These are phyloP conservation scores for Xylocopa sonorina DNA, from an alignment of 1,140 invertebrate genomes.

Conservation along the genomic window DNA sequence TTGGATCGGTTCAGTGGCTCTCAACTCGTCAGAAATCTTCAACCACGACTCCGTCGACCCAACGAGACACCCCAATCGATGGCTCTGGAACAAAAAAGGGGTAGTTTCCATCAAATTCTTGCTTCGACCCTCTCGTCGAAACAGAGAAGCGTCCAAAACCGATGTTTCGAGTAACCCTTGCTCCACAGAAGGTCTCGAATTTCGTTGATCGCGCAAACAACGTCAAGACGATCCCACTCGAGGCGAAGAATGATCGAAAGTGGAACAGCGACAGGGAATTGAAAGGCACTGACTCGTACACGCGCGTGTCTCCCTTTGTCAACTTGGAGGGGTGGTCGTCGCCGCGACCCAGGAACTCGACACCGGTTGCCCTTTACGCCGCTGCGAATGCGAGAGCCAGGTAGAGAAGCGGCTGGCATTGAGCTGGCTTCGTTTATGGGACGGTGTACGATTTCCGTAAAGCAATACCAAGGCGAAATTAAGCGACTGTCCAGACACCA, in stretches of 20 bases:
- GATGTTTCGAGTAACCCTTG: no score
- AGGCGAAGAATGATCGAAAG: neutral
- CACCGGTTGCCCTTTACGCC: slow-evolving; percentile 61
- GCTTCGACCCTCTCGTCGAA: no score
- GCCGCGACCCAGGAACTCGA: slow-evolving; percentile 44
- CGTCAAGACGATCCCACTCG: no score
- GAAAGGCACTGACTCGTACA: neutral
- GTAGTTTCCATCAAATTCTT: no score
- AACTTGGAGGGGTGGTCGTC: slow-evolving; percentile 25
- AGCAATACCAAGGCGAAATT: slow-evolving; percentile 56
- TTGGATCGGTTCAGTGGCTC: slow-evolving; percentile 1
- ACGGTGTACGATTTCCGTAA: slow-evolving; percentile 63
- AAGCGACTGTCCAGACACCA: slow-evolving; percentile 43
- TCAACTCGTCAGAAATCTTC: neutral
- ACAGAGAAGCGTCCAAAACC: no score
- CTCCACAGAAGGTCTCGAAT: no score
- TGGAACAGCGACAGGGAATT: neutral
- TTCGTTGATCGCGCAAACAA: no score
- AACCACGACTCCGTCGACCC: no score
- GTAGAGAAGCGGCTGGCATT: slow-evolving; percentile 36
- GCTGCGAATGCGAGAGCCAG: slow-evolving; percentile 4
- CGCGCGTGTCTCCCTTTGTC: slow-evolving; percentile 38
- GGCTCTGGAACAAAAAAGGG: no score
- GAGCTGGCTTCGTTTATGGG: slow-evolving; percentile 49
- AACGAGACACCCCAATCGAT: no score